phyloP scores from a whole-genome alignment of 2,888 invertebrate genomes.

The Oasisia sp. region DNA sequence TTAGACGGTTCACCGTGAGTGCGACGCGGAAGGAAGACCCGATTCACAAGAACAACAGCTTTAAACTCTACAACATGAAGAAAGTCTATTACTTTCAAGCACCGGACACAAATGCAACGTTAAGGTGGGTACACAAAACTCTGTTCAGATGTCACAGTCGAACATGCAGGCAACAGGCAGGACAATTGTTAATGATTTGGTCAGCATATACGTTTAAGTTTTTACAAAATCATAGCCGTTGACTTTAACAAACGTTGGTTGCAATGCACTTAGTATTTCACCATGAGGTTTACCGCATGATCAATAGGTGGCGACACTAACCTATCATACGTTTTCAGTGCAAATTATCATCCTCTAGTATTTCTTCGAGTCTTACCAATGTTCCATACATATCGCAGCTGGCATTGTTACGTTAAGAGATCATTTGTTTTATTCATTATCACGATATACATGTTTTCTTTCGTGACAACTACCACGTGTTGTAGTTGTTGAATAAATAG shows the following conservation, averaged over 20 bases:
- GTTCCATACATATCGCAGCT: neutral
- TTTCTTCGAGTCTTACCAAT: neutral
- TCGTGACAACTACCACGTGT: neutral
- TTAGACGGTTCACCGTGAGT: slow-evolving; percentile 18
- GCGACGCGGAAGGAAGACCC: slow-evolving; percentile 21
- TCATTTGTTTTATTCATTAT: neutral
- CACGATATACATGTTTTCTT: neutral
- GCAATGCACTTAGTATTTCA: neutral
- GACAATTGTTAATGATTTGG: neutral
- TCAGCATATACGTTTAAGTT: neutral
- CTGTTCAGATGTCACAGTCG: neutral
- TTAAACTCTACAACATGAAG: slow-evolving; percentile 25
- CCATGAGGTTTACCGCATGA: neutral
- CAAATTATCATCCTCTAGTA: neutral
- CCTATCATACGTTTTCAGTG: neutral
- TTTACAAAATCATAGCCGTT: too few species aligned
- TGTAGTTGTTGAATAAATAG: neutral
- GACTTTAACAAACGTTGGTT: neutral
- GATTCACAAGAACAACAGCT: slow-evolving; percentile 23
- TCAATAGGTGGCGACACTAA: slow-evolving; percentile 3
- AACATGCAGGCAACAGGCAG: neutral
- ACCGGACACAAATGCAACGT: neutral
- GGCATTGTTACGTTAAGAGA: too few species aligned
- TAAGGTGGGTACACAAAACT: neutral
- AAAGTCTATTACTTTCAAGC: neutral